A percentile compares a stretch with the other conserved stretches of the same genome.
Conservation (phyloP, 53 echinoderm and acorn worm genomes). For the Zoroaster sp. region DNA sequence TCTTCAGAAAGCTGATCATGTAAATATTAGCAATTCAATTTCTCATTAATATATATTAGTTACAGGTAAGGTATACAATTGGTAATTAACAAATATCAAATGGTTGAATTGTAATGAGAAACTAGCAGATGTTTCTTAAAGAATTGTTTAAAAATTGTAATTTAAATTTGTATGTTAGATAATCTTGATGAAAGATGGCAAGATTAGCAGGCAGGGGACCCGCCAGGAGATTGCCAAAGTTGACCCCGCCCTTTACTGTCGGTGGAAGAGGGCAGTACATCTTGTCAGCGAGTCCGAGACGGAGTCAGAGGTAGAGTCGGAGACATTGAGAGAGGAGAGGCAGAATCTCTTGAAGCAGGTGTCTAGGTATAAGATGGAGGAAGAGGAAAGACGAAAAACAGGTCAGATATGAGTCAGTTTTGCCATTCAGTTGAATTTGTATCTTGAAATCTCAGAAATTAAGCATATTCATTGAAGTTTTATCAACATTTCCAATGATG, state of each 20-base stretch:
- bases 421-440: no score
- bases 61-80: background rate
- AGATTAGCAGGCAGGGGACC: constrained; percentile 45
- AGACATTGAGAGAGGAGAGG: constrained; percentile 38
- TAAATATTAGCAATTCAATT: background rate
- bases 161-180: constrained; percentile 16
- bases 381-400: constrained; percentile 4
- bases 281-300: constrained; percentile 40
- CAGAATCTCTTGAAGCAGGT: constrained; percentile 42
- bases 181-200: constrained; percentile 64
- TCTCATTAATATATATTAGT: background rate
- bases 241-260: constrained; percentile 52
- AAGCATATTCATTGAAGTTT: no score
- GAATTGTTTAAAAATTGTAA: background rate
- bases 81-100: background rate
- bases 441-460: no score
- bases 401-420: no score
- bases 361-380: constrained; percentile 29
- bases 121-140: background rate
- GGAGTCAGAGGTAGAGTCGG: constrained; percentile 30
- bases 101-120: background rate
- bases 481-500: no score
- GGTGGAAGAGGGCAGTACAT: constrained; percentile 54
- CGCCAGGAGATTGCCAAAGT: constrained; percentile 38
- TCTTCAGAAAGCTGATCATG: constrained; percentile 49